Percentiles rank a stretch among this genome's conserved stretches.
These are phyloP conservation scores for Coelopa frigida DNA, from an alignment of 1,140 invertebrate species.

Conservation along the genomic window DNA sequence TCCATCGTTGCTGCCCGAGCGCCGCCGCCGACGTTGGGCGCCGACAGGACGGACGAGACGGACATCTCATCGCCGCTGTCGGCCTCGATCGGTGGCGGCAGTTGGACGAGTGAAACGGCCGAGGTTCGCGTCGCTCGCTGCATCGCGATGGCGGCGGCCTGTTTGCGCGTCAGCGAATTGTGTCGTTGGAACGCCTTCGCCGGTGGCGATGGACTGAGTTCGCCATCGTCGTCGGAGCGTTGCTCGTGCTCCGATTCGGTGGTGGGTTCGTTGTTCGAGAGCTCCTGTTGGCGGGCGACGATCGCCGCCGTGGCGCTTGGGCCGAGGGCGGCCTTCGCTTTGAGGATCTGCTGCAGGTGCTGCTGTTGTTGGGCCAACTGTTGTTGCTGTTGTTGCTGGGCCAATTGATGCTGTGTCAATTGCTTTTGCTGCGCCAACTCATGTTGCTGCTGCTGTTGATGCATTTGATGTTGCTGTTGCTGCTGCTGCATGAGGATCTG, in stretches of 20 bases:
- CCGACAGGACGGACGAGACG: not conserved
- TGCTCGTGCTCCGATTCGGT: constrained; percentile 37
- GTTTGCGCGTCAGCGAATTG: constrained; percentile 52
- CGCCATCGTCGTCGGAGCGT: constrained; percentile 40
- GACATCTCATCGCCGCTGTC: constrained; percentile 55
- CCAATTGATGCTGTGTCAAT: constrained; percentile 20
- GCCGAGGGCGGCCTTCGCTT: constrained; percentile 35
- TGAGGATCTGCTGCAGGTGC: constrained; percentile 39
- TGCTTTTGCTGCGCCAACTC: constrained; percentile 34
- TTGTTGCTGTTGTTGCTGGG: constrained; percentile 39
- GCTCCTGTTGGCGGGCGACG: constrained; percentile 22
- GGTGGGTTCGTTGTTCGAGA: constrained; percentile 4
- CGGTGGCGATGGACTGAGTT: constrained; percentile 43
- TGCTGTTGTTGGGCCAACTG: constrained; percentile 40
- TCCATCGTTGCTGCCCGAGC: constrained; percentile 35
- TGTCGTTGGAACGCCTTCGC: constrained; percentile 50
- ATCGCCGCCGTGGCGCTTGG: constrained; percentile 26
- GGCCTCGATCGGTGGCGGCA: constrained; percentile 73
- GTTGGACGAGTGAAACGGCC: constrained; percentile 64
- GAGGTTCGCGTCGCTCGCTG: constrained; percentile 47
- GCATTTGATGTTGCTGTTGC: constrained; percentile 37
- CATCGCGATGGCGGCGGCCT: constrained; percentile 49
- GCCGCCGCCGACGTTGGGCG: constrained; percentile 25
- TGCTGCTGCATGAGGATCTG: constrained; percentile 30
- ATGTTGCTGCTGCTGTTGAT: constrained; percentile 36